Evolutionary conservation across 2,797 vertebrate species (phyloP), one percentile per base, ranked within the genome.

Genomic region (Podarcis siculus): DNA sequence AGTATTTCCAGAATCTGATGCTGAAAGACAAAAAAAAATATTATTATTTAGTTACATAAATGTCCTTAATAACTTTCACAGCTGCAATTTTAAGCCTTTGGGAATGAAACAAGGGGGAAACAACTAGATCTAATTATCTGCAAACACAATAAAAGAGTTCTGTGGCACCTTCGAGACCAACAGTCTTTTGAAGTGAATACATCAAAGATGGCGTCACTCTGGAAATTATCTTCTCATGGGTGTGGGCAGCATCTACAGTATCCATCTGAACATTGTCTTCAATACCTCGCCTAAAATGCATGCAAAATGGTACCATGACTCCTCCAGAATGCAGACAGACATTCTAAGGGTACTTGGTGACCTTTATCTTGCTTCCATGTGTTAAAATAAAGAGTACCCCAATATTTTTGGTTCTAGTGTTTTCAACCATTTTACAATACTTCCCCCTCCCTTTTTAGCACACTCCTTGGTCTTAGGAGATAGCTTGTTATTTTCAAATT

Each of bases 1-100:
- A 99, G 19, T 82, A 99, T 96, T 69, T 98, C 97, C 87, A 99
- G 88, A 90, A 99, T 97, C 95, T 96, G 97, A 35, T 90, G 93
- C 98, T 99, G 87, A 87, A 90, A 90, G n/a, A 91, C 85, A 92
- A 92, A 92, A 87, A 1, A 1, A 0, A 27, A 8, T 2, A 21
- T 78, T 45, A 55, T 55, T 55, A 55, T 15, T 55, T 55, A 55
- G 49, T 55, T 77, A 82, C 6, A 35, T 10, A 72, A 85, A 69
- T 8, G 30, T 27, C 25, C 15, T 30, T 30, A 42, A 42, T 69
- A 69, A 9, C 9, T 12, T 71, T n/a, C 25, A 83, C 3, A 37
- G 39, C 30, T n/a, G 19, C 15, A 10, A 27, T 49, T 71, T 82
- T 39, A 69, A 82, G 80, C 37, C 27, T 82, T 82, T 82, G 35